phyloP scores from a whole-genome alignment of 2,888 invertebrate genomes.

The Volucella inanis region DNA sequence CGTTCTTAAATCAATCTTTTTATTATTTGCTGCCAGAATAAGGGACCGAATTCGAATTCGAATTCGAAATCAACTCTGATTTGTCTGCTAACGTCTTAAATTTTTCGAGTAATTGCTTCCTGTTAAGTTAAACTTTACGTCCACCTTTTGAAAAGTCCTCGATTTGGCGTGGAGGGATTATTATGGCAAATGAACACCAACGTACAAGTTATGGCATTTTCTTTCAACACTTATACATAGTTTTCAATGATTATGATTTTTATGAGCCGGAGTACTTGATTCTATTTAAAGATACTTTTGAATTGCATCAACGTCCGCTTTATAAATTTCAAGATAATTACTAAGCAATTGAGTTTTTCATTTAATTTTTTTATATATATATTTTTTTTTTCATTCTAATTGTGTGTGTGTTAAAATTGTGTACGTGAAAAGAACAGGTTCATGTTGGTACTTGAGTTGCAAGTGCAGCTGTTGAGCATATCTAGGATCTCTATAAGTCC shows the following conservation, averaged over 20 bases:
- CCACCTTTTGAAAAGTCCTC: too few species aligned
- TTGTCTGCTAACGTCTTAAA: too few species aligned
- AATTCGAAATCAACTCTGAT: too few species aligned
- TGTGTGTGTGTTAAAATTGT: background rate
- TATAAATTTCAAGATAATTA: slow-evolving; percentile 52
- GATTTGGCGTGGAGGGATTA: too few species aligned
- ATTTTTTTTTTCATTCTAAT: background rate
- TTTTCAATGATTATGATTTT: slow-evolving; percentile 18
- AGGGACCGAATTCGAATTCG: background rate
- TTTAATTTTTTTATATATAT: too few species aligned
- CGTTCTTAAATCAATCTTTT: background rate
- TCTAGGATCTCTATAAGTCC: slow-evolving; percentile 18
- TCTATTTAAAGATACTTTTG: slow-evolving; percentile 32
- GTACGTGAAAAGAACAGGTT: background rate
- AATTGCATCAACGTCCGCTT: slow-evolving; percentile 34
- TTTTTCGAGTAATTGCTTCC: too few species aligned
- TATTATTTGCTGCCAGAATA: background rate
- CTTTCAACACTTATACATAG: too few species aligned
- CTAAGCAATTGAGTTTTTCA: slow-evolving; percentile 36
- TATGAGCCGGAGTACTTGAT: slow-evolving; percentile 37
- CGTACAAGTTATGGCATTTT: too few species aligned
- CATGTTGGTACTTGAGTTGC: background rate
- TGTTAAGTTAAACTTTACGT: too few species aligned
- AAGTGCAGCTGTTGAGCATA: slow-evolving; percentile 19
- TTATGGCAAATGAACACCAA: too few species aligned